A percentile compares a stretch with the other conserved stretches of the same genome.
These are phyloP conservation scores for Cyaniris semiargus DNA, from an alignment of 2,888 invertebrate genomes.

Conservation along the genomic window DNA sequence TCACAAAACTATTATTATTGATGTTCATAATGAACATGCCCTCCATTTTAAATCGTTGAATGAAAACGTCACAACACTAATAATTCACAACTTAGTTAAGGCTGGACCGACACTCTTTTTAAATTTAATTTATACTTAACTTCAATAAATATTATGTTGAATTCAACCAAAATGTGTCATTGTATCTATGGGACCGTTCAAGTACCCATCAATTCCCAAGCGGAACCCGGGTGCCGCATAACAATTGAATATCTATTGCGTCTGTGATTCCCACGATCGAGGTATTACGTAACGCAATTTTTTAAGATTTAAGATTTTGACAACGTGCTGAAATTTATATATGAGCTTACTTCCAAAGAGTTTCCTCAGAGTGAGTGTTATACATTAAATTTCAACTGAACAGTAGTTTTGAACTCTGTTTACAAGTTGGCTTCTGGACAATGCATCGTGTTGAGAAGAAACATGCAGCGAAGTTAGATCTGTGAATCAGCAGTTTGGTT, in stretches of 20 bases:
- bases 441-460: neutral
- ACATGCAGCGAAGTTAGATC: neutral
- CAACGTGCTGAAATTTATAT: neutral
- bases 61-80: neutral
- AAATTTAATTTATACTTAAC: neutral
- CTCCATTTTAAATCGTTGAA: neutral
- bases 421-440: neutral
- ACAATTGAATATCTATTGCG: too few relatives aligned
- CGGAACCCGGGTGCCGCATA: too few relatives aligned
- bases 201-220: too few relatives aligned
- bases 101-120: neutral
- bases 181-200: too few relatives aligned
- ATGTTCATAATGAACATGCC: conserved; percentile 6
- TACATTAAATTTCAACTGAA: neutral
- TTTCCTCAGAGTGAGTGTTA: neutral
- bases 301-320: neutral
- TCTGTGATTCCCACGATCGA: too few relatives aligned
- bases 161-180: too few relatives aligned
- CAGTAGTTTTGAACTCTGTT: neutral
- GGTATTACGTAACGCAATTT: too few relatives aligned
- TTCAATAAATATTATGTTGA: too few relatives aligned
- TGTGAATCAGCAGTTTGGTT: neutral
- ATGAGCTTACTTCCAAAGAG: neutral
- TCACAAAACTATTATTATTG: neutral
- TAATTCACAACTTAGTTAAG: neutral